These are phyloP conservation scores for Sphenodon punctatus DNA, from an alignment of 2,797 vertebrate genomes.

Conservation along the genomic window DNA sequence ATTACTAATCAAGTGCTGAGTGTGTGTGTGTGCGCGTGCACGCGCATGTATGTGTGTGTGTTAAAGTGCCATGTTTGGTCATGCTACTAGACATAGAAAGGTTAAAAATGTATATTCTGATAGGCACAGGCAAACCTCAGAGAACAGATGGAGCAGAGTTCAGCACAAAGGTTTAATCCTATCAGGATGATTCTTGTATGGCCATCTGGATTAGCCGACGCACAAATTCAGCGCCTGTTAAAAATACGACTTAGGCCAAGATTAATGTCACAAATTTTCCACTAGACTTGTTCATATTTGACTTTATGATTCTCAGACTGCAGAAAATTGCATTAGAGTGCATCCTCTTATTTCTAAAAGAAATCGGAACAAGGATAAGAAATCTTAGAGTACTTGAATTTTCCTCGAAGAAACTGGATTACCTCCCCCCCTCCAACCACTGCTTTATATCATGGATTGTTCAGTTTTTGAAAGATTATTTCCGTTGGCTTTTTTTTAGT, in stretches of 20 bases:
- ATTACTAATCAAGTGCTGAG: slow-evolving; percentile 49
- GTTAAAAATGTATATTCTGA: slow-evolving; percentile 72
- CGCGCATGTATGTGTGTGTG: background rate
- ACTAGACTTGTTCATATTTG: slow-evolving; percentile 86
- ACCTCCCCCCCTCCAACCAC: slow-evolving; percentile 24
- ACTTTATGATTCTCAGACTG: slow-evolving; percentile 77
- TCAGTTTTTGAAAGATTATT: slow-evolving; percentile 43
- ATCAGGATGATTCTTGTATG: slow-evolving; percentile 95
- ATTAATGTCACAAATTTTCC: slow-evolving; percentile 89
- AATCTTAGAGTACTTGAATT: slow-evolving; percentile 52
- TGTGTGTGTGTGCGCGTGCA: slow-evolving; percentile 10
- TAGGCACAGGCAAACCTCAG: slow-evolving; percentile 67
- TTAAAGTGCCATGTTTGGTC: slow-evolving; percentile 35
- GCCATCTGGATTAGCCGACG: slow-evolving; percentile 97
- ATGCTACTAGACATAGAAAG: slow-evolving; percentile 44
- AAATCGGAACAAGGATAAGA: slow-evolving; percentile 64
- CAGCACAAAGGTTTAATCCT: slow-evolving; percentile 97
- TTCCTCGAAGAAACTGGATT: slow-evolving; percentile 66
- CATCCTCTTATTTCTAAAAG: slow-evolving; percentile 59
- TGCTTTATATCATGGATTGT: slow-evolving; percentile 32
- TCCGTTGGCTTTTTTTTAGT: slow-evolving; percentile 6
- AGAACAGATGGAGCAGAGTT: slow-evolving; percentile 91
- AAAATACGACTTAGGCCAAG: slow-evolving; percentile 88
- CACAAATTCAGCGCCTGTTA: slow-evolving; percentile 89
- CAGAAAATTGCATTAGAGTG: slow-evolving; percentile 74